A percentile compares a stretch with the other conserved stretches of the same genome.
phyloP scores from a whole-genome alignment of 2,888 invertebrate genomes.

The Lithophane ornitopus region DNA sequence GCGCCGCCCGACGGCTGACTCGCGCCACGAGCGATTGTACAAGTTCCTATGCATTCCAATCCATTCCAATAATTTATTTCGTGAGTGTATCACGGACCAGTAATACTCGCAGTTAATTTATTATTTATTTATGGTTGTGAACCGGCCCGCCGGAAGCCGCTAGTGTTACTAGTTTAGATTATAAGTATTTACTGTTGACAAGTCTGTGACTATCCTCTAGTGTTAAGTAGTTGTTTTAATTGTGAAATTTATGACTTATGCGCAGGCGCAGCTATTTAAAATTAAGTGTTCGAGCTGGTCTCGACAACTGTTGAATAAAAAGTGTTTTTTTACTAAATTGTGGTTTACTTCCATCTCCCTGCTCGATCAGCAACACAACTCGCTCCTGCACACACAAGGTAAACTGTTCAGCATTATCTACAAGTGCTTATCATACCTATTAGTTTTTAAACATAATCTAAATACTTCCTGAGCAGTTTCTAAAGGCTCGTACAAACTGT shows the following conservation, averaged over 20 bases:
- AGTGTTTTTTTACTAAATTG: constrained; percentile 46
- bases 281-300: constrained; percentile 60
- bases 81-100: constrained; percentile 47
- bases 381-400: neutral
- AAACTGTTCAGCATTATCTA: neutral
- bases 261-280: constrained; percentile 63
- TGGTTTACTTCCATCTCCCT: constrained; percentile 44
- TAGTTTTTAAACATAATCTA: neutral
- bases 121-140: constrained; percentile 68
- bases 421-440: neutral
- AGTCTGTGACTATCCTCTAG: constrained; percentile 49
- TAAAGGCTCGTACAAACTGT: too few species aligned
- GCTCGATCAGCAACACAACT: neutral
- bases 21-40: constrained; percentile 33
- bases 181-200: constrained; percentile 56
- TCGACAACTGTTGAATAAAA: constrained; percentile 61
- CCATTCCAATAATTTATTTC: constrained; percentile 64
- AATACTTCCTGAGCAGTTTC: neutral
- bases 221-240: constrained; percentile 49
- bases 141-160: constrained; percentile 34
- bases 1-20: constrained; percentile 20
- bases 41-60: constrained; percentile 72
- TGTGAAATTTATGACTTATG: constrained; percentile 35
- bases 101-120: constrained; percentile 65
- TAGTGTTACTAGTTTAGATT: constrained; percentile 48